Evolutionary conservation across 2,888 invertebrate species (phyloP).

Genomic region (Drosophila kanekoi): DNA sequence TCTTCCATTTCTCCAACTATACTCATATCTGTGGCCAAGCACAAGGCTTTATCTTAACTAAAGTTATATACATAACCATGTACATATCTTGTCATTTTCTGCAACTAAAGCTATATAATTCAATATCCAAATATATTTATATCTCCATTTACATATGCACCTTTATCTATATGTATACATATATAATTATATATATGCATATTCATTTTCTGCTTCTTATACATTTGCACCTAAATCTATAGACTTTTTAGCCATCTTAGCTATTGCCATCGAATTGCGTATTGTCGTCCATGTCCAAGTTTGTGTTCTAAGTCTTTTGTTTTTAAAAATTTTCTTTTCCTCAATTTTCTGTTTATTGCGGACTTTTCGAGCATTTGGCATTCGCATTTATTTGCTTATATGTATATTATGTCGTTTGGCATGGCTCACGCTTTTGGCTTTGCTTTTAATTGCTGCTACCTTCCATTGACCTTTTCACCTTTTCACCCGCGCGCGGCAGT

Average conservation of each 20-base stretch:
- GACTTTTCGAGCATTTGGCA: slow-evolving; percentile 20
- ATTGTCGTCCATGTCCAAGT: slow-evolving; percentile 25
- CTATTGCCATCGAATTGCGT: background rate
- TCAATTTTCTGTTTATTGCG: slow-evolving; percentile 27
- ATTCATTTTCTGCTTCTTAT: background rate
- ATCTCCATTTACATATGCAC: background rate
- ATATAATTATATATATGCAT: background rate
- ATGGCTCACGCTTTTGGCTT: slow-evolving; percentile 38
- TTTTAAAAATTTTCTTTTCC: slow-evolving; percentile 1
- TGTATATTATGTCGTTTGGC: slow-evolving; percentile 12
- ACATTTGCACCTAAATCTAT: background rate
- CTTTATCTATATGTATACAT: background rate
- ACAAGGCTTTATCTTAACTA: too few relatives aligned
- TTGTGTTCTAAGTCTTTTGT: slow-evolving; percentile 68
- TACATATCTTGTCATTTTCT: too few relatives aligned
- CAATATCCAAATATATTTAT: background rate
- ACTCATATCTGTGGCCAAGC: too few relatives aligned
- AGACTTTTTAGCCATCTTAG: background rate
- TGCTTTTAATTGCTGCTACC: slow-evolving; percentile 62
- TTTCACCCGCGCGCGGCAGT: slow-evolving; percentile 55
- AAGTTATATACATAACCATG: too few relatives aligned
- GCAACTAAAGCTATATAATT: background rate
- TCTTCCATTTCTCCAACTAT: too few relatives aligned
- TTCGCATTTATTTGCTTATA: slow-evolving; percentile 20
- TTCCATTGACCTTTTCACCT: slow-evolving; percentile 79